Percentiles rank a stretch among this genome's conserved stretches.
These are phyloP conservation scores for Hemaris fuciformis DNA, from an alignment of 2,888 invertebrate genomes.

Conservation along the genomic window DNA sequence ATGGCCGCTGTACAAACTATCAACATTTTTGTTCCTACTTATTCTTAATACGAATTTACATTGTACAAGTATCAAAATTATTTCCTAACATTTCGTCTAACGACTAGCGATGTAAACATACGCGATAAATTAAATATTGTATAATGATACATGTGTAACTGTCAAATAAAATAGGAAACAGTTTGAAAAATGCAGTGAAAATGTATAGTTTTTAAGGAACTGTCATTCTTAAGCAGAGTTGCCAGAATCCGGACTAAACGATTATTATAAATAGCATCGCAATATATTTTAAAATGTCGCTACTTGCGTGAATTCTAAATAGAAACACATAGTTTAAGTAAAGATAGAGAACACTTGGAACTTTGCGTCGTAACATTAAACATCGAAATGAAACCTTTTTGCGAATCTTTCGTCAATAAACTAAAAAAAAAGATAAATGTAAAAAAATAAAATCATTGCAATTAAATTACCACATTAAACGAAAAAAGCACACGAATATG, in stretches of 20 bases:
- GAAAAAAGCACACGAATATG: too few species aligned
- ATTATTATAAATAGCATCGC: too few species aligned
- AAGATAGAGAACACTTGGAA: too few species aligned
- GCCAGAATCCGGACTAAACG: not conserved
- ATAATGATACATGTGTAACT: not conserved
- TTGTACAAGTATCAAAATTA: constrained; percentile 10
- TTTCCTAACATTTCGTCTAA: constrained; percentile 17
- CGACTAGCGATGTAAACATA: constrained; percentile 23
- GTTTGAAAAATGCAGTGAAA: not conserved
- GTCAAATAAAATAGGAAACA: not conserved
- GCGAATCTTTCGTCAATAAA: too few species aligned
- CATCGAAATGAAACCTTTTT: too few species aligned
- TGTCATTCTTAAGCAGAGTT: not conserved
- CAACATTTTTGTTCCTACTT: constrained; percentile 17
- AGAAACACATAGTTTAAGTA: too few species aligned
- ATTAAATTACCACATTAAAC: too few species aligned
- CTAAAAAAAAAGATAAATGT: too few species aligned
- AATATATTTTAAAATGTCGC: too few species aligned
- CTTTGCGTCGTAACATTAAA: too few species aligned
- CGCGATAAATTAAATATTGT: constrained; percentile 7
- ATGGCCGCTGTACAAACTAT: constrained; percentile 23
- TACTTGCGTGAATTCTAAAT: too few species aligned
- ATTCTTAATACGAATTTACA: constrained; percentile 10
- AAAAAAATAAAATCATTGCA: too few species aligned
- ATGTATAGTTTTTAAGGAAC: not conserved